Evolutionary conservation across 2,113 vertebrate genomes (phyloP).

Genomic region (Pica pica): DNA sequence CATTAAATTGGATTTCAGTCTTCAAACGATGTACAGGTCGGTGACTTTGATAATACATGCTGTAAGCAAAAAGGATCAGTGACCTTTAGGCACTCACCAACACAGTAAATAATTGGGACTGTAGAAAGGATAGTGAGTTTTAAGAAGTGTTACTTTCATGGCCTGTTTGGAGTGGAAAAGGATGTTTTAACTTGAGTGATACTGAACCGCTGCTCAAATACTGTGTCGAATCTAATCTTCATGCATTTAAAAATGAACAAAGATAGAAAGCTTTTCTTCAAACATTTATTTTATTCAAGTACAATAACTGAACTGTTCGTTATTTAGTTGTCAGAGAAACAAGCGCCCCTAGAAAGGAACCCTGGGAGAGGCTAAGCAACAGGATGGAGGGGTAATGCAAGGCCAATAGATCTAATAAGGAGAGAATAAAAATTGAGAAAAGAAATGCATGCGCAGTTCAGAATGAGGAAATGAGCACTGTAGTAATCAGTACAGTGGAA

Average conservation of each 20-base stretch:
- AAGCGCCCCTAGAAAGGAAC: not conserved
- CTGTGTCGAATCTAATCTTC: not conserved
- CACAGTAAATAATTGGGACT: not conserved
- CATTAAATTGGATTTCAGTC: not conserved
- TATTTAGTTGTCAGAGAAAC: not conserved
- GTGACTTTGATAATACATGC: not conserved
- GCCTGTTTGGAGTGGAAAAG: not conserved
- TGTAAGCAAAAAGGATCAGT: not conserved
- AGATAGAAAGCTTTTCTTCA: not conserved
- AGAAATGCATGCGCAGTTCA: not conserved
- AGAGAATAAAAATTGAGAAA: not conserved
- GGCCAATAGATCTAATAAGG: not conserved
- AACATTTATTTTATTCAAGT: not conserved
- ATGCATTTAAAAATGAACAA: not conserved
- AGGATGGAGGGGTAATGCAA: not conserved
- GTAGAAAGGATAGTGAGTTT: not conserved
- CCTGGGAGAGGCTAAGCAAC: not conserved
- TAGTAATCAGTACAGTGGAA: constrained; percentile 10
- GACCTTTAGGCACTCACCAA: not conserved
- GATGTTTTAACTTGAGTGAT: not conserved
- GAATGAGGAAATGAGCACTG: constrained; percentile 23
- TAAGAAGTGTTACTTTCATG: not conserved
- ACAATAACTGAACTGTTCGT: not conserved
- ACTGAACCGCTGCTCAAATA: not conserved
- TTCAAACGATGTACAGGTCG: not conserved